phyloP scores from a whole-genome alignment of 2,113 vertebrate species.

The Argyrosomus japonicus region DNA sequence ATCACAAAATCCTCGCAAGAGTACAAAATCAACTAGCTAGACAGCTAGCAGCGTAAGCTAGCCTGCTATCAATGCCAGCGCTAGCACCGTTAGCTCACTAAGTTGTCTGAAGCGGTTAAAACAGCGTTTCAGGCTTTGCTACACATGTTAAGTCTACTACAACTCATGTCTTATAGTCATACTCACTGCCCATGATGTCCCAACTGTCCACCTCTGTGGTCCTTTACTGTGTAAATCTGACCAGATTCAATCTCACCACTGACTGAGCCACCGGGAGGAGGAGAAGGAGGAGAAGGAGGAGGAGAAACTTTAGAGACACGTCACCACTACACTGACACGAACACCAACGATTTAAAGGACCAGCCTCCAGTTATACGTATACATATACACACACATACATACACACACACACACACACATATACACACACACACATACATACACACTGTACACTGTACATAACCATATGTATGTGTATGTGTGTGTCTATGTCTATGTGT shows the following conservation, averaged over 20 bases:
- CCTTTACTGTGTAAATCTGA: slow-evolving; percentile 18
- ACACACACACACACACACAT: no score
- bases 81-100: slow-evolving; percentile 21
- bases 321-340: slow-evolving; percentile 66
- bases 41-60: slow-evolving; percentile 49
- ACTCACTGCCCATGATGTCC: slow-evolving; percentile 84
- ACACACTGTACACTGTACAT: no score
- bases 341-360: slow-evolving; percentile 46
- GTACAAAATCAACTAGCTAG: slow-evolving; percentile 4
- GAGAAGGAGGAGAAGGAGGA: background rate
- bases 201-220: background rate
- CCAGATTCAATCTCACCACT: slow-evolving; percentile 22
- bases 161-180: background rate
- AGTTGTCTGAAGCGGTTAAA: slow-evolving; percentile 33
- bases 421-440: no score
- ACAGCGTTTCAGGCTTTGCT: background rate
- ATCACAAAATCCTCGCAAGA: background rate
- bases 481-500: no score
- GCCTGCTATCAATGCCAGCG: slow-evolving; percentile 23
- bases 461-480: no score
- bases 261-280: slow-evolving; percentile 26
- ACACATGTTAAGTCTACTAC: accelerated
- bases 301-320: slow-evolving; percentile 68
- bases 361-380: background rate
- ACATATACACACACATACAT: no score